Conservation (phyloP, 2,888 invertebrate genomes). For the Aporophyla nigra region DNA sequence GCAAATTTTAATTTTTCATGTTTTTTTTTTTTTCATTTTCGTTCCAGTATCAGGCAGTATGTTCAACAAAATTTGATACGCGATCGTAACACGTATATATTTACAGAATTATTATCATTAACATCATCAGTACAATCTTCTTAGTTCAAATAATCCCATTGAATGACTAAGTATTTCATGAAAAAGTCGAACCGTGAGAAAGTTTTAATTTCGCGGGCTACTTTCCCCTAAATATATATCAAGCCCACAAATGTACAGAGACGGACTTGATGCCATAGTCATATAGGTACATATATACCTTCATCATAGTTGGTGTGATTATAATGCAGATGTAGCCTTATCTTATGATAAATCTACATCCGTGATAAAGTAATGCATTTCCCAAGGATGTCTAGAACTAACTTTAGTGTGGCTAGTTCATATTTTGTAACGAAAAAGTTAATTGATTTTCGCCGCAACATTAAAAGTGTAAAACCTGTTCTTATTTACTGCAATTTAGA, state of each 20-base stretch:
- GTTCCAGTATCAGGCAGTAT: no score
- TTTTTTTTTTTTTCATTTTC: no score
- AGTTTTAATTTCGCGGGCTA: no score
- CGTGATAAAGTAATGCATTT: not conserved
- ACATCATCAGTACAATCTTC: no score
- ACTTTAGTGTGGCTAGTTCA: not conserved
- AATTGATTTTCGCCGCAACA: conserved; percentile 7
- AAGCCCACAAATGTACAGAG: not conserved
- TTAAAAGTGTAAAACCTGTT: conserved; percentile 14
- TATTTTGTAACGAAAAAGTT: conserved; percentile 9
- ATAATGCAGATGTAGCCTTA: not conserved
- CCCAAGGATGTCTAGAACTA: not conserved
- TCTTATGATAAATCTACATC: not conserved
- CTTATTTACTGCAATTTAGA: conserved; percentile 4
- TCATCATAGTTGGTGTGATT: not conserved
- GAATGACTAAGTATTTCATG: no score
- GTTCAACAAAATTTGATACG: no score
- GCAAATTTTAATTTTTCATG: no score
- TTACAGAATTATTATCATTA: no score
- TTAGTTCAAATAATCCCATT: no score
- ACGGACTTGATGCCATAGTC: not conserved
- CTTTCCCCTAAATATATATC: not conserved
- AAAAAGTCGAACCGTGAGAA: no score
- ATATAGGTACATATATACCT: not conserved
- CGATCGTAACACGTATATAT: no score